Evolutionary conservation across 2,113 vertebrate genomes (phyloP).

Genomic region (Proteles cristata): DNA sequence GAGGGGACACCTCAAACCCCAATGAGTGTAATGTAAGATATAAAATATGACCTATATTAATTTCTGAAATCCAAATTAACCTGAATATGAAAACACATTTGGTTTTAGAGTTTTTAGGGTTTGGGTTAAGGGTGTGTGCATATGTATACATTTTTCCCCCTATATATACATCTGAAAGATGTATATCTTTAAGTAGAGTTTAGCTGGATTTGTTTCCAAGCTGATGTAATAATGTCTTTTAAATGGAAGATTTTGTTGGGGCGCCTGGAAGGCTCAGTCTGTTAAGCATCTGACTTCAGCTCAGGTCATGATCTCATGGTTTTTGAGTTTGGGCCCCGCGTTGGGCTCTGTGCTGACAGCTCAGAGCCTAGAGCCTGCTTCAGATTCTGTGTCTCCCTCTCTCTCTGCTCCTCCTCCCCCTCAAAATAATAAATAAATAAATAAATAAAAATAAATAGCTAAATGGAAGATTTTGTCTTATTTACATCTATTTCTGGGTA

Average conservation of each 20-base stretch:
- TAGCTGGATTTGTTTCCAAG: not conserved
- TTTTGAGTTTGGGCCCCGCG: no score
- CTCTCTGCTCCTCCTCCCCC: no score
- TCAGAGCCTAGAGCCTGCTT: no score
- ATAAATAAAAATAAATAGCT: not conserved
- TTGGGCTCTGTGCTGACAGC: no score
- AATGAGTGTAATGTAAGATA: not conserved
- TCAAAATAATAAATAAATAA: no score
- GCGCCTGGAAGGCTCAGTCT: no score
- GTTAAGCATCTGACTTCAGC: no score
- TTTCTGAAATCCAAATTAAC: slow-evolving; percentile 32
- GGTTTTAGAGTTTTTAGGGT: not conserved
- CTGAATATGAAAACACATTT: slow-evolving; percentile 20
- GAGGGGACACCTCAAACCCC: not conserved
- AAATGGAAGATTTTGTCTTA: not conserved
- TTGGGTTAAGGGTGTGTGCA: not conserved
- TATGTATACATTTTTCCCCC: not conserved
- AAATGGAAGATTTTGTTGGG: not conserved
- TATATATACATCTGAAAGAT: not conserved
- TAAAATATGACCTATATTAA: not conserved
- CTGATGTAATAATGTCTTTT: slow-evolving; percentile 18
- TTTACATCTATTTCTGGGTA: not conserved
- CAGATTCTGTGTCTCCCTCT: no score
- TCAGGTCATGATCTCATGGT: no score
- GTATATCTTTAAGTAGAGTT: not conserved